Conservation (phyloP, 2,888 invertebrate species). For the Erebia aethiops region DNA sequence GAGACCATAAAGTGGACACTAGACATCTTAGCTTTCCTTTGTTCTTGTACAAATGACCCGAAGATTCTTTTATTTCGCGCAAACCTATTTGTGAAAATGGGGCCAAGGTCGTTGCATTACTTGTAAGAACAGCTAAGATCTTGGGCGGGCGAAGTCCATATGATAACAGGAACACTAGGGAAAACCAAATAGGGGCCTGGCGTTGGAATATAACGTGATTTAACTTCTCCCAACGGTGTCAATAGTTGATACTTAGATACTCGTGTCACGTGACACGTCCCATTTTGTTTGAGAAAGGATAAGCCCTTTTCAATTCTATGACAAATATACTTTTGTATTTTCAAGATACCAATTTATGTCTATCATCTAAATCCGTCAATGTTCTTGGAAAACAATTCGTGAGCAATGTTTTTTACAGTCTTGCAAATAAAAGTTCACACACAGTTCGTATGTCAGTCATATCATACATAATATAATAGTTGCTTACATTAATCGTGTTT, state of each 20-base stretch:
- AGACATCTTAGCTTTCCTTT: conserved; percentile 17
- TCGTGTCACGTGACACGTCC: background rate
- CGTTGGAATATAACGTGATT: conserved; percentile 2
- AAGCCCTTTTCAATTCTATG: background rate
- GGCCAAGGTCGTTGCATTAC: conserved; percentile 37
- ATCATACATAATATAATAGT: too few species aligned
- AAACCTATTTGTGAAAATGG: conserved; percentile 34
- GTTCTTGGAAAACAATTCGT: background rate
- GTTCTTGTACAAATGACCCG: conserved; percentile 26
- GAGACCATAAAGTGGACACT: conserved; percentile 1
- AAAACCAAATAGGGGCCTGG: conserved; percentile 6
- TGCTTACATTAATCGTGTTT: too few species aligned
- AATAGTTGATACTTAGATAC: background rate
- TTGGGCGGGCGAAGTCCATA: conserved; percentile 30
- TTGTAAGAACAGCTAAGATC: conserved; percentile 17
- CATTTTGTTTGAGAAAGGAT: conserved; percentile 1
- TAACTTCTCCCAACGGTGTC: background rate
- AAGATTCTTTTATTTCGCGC: conserved; percentile 34
- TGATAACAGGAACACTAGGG: conserved; percentile 24
- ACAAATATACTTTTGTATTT: background rate
- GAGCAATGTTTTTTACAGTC: background rate
- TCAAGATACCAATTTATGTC: background rate
- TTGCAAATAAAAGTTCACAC: background rate
- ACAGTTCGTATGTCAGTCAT: too few species aligned
- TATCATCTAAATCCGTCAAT: background rate